Base-by-base conservation (phyloP, 2,888 invertebrate genomes). In the Cryptophagus acutangulus region DNA sequence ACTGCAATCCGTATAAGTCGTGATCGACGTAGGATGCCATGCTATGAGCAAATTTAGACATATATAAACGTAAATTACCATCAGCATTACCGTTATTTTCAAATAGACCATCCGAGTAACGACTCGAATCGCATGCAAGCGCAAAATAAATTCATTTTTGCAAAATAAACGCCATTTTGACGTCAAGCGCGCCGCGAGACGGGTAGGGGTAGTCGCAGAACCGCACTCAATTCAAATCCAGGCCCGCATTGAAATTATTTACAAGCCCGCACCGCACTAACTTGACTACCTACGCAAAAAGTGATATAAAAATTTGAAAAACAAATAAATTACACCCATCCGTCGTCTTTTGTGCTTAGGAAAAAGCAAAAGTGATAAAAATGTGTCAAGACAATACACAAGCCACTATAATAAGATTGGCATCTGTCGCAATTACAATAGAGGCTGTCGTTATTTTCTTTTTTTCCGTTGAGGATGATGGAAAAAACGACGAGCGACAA, bases 361-460 rank as follows among this genome's bases (percentile, higher is more conserved):
- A 20, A n/a, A 20, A n/a, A 20, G 24, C 24, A 20, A 20, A 20
- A 20, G n/a, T 20, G 6, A 20, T 20, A n/a, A 43, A 49, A 45
- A 46, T 45, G 31, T 35, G 38, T 33, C 39, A 36, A 41, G 38
- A 57, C 54, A 59, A 57, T 57, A 52, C 54, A 42, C 44, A 45
- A 49, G 46, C 38, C 48, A 46, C 46, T 38, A 33, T 45, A 39
- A 31, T 41, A 31, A 56, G 59, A 61, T 58, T 61, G 58, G 58
- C 58, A 61, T 61, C 57, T 61, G 60, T 58, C 58, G 56, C 46
- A 46, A 50, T 51, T 40, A 57, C 55, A 57, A 57, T 53, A 41
- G 54, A n/a, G 9, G 5, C 15, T 3, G 3, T 31, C 16, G 13
- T 26, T 13, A 12, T 26, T 4, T 8, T 26, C 3, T 3, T 26